phyloP scores from a whole-genome alignment of 2,797 vertebrate genomes.

The Phalanger gymnotis region DNA sequence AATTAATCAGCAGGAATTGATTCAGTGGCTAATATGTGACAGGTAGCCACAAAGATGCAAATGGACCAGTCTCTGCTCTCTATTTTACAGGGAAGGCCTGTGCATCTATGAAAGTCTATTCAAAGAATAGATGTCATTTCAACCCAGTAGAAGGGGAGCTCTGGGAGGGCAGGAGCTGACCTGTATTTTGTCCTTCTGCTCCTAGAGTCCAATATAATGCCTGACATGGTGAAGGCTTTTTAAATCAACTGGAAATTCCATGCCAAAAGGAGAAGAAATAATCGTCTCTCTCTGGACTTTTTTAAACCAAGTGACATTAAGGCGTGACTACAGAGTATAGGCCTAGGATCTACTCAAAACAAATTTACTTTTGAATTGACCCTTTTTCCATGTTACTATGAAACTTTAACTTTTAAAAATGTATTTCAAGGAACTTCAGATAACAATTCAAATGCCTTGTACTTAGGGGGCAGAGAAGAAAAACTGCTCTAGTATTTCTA shows the following conservation, averaged over 20 bases:
- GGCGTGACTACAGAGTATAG: too few relatives aligned
- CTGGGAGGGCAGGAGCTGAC: background rate
- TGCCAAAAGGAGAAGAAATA: background rate
- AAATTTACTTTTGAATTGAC: background rate
- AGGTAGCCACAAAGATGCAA: background rate
- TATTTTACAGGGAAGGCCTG: background rate
- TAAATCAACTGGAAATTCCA: background rate
- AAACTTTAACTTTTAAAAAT: background rate
- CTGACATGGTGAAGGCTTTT: background rate
- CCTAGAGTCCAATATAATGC: background rate
- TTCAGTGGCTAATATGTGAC: background rate
- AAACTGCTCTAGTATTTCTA: background rate
- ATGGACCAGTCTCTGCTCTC: background rate
- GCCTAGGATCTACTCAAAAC: background rate
- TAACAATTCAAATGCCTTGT: background rate
- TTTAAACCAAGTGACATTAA: background rate
- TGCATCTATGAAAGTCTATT: background rate
- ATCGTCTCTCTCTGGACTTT: background rate
- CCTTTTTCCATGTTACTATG: background rate
- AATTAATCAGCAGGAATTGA: background rate
- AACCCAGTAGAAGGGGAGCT: background rate
- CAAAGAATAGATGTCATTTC: background rate
- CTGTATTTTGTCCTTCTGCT: background rate
- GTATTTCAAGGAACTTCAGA: background rate
- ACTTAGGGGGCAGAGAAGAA: conserved; percentile 43